Conservation (phyloP, 1,140 invertebrate species). For the Calliopsis andreniformis region DNA sequence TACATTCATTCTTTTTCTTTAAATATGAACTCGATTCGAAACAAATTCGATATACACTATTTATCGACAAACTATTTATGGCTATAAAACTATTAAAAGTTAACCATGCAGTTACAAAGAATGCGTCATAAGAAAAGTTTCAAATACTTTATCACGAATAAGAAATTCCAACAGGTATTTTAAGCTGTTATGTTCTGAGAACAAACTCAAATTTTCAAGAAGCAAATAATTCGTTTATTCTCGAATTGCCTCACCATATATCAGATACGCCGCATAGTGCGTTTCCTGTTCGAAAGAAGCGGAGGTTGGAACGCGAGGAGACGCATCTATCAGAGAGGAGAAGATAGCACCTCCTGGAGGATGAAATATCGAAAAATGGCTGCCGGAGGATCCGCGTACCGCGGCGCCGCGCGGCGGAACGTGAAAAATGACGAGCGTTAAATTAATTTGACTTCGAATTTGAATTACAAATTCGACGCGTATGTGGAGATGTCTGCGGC, state of each 20-base stretch:
- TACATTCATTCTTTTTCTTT: too few relatives aligned
- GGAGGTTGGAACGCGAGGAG: slow-evolving; percentile 42
- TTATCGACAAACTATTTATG: too few relatives aligned
- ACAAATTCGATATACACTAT: too few relatives aligned
- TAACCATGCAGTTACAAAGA: too few relatives aligned
- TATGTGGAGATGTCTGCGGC: slow-evolving; percentile 51
- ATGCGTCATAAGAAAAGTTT: too few relatives aligned
- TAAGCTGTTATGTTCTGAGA: too few relatives aligned
- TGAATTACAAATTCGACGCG: slow-evolving; percentile 68
- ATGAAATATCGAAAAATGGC: slow-evolving; percentile 69
- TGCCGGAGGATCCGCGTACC: slow-evolving; percentile 32
- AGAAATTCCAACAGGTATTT: too few relatives aligned
- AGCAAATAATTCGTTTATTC: background rate
- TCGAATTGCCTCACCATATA: slow-evolving; percentile 14
- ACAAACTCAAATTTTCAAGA: background rate
- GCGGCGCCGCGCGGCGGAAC: slow-evolving; percentile 56
- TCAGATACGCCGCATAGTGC: slow-evolving; percentile 12
- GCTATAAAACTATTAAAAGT: too few relatives aligned
- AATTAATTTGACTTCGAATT: slow-evolving; percentile 73
- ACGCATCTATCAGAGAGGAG: slow-evolving; percentile 52
- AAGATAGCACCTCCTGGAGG: slow-evolving; percentile 10
- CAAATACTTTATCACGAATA: too few relatives aligned
- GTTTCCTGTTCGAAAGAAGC: slow-evolving; percentile 23
- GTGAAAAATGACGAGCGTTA: slow-evolving; percentile 73
- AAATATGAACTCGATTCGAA: too few relatives aligned